phyloP scores from a whole-genome alignment of 2,797 vertebrate species.

The Gymnoscopelus braueri region DNA sequence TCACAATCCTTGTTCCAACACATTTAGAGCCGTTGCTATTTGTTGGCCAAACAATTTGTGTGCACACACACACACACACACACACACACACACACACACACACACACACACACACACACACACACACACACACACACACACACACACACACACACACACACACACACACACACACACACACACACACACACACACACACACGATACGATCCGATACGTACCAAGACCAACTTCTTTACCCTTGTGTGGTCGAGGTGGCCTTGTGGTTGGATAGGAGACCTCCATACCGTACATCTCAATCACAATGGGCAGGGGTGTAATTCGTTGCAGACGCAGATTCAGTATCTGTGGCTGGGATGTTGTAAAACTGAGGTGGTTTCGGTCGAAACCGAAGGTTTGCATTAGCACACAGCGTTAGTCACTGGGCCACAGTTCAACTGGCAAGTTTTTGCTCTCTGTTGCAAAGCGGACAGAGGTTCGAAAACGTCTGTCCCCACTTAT shows the following conservation, averaged over 20 bases:
- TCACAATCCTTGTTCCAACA: slow-evolving; percentile 16
- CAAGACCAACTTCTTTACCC: neutral
- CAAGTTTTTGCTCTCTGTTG: too few relatives aligned
- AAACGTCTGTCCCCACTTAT: neutral
- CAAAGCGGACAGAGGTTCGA: too few relatives aligned
- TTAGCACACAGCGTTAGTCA: too few relatives aligned
- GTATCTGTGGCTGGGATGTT: too few relatives aligned
- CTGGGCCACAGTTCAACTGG: too few relatives aligned
- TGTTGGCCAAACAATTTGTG: slow-evolving; percentile 15
- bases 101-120: neutral
- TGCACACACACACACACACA: neutral
- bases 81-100: neutral
- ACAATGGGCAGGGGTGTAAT: too few relatives aligned
- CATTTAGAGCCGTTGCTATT: slow-evolving; percentile 5
- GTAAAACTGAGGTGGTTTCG: too few relatives aligned
- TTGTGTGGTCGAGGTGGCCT: neutral
- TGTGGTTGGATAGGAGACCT: neutral
- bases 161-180: neutral
- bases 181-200: neutral
- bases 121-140: neutral
- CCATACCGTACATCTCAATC: neutral
- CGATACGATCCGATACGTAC: too few relatives aligned
- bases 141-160: neutral
- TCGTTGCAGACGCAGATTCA: too few relatives aligned
- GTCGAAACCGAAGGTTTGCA: too few relatives aligned